Evolutionary conservation across 2,888 invertebrate genomes (phyloP).

Genomic region (Drosophila dives): DNA sequence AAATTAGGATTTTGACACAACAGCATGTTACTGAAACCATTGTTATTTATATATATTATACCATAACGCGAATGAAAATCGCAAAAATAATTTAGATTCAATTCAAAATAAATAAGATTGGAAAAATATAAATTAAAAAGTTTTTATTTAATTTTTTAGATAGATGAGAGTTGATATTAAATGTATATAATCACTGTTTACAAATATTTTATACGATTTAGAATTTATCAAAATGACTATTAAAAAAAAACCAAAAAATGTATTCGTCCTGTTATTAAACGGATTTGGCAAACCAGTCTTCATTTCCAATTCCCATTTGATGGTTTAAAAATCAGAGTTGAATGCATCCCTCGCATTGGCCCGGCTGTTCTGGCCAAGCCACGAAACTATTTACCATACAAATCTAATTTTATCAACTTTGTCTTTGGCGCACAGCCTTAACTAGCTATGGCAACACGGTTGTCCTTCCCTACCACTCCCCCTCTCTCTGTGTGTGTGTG

Average conservation of each 20-base stretch:
- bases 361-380: conserved; percentile 40
- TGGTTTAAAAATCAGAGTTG: conserved; percentile 6
- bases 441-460: conserved; percentile 57
- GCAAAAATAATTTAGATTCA: too few species aligned
- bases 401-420: conserved; percentile 80
- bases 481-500: neutral
- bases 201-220: neutral
- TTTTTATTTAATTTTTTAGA: too few species aligned
- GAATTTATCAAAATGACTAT: neutral
- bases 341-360: conserved; percentile 45
- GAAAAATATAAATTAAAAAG: too few species aligned
- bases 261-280: too few species aligned
- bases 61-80: too few species aligned
- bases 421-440: conserved; percentile 66
- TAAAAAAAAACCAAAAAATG: fast-evolving
- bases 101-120: too few species aligned
- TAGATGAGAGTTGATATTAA: too few species aligned
- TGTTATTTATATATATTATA: too few species aligned
- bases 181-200: too few species aligned
- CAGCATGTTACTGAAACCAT: too few species aligned
- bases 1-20: too few species aligned
- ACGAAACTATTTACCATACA: conserved; percentile 80
- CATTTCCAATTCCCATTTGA: neutral
- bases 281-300: neutral
- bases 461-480: conserved; percentile 3